phyloP scores from a whole-genome alignment of 2,888 invertebrate species.

The Xestobium rufovillosum region DNA sequence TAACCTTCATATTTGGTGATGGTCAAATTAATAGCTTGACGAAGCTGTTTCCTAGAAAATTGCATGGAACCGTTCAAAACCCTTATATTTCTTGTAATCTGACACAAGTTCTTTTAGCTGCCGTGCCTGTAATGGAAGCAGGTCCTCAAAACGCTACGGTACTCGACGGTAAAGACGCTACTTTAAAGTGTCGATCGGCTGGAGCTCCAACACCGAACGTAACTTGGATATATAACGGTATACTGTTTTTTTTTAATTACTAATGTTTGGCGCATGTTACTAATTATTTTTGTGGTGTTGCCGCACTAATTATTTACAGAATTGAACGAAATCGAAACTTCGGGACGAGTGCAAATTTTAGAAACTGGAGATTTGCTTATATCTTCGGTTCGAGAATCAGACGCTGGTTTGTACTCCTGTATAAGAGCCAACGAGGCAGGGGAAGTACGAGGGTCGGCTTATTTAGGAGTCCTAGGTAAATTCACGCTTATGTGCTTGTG shows the following conservation, averaged over 20 bases:
- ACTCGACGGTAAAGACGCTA: slow-evolving; percentile 88
- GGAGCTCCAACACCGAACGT: slow-evolving; percentile 88
- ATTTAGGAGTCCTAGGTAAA: slow-evolving; percentile 71
- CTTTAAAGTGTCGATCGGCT: slow-evolving; percentile 76
- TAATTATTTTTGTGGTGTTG: slow-evolving; percentile 8
- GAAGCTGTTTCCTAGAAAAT: no score
- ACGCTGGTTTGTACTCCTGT: slow-evolving; percentile 87
- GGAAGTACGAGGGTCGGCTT: slow-evolving; percentile 72
- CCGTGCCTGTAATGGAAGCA: slow-evolving; percentile 78
- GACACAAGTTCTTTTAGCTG: slow-evolving; percentile 71
- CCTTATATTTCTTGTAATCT: no score
- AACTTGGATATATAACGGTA: slow-evolving; percentile 90
- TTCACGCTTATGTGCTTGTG: slow-evolving; percentile 7
- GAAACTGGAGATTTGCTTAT: slow-evolving; percentile 85
- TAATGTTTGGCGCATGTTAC: slow-evolving; percentile 6
- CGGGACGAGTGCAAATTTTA: slow-evolving; percentile 75
- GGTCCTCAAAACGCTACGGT: slow-evolving; percentile 83
- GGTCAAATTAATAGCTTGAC: no score
- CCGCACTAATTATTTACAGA: slow-evolving; percentile 41
- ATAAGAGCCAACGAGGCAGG: slow-evolving; percentile 86
- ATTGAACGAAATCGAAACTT: slow-evolving; percentile 53
- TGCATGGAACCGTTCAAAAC: no score
- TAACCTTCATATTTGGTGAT: no score
- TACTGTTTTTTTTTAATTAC: slow-evolving; percentile 26
- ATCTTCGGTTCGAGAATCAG: slow-evolving; percentile 72